Percentiles rank a stretch among this genome's conserved stretches.
Conservation (phyloP, 2,113 vertebrate genomes). For the Chaetodon auriga region DNA sequence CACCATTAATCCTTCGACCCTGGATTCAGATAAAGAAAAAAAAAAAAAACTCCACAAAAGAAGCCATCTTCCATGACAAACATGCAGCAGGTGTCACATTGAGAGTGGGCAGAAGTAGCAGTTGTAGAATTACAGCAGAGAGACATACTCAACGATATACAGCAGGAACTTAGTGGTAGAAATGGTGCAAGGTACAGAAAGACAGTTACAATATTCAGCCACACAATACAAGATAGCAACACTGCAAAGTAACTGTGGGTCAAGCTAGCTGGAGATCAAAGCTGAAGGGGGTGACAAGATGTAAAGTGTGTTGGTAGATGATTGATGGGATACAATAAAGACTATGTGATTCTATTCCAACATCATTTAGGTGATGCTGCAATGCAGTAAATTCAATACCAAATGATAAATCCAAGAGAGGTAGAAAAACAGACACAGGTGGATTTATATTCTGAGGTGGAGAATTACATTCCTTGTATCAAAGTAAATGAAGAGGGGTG, state of each 20-base stretch:
- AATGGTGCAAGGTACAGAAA: not conserved
- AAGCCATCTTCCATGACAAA: not conserved
- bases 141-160: not conserved
- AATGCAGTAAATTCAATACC: not conserved
- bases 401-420: not conserved
- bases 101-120: not conserved
- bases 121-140: not conserved
- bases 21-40: not conserved
- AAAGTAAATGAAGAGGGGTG: conserved; percentile 26
- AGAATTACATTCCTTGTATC: conserved; percentile 4
- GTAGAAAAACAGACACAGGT: not conserved
- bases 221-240: not conserved
- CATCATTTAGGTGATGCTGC: not conserved
- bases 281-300: not conserved
- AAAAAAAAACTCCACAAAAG: not conserved
- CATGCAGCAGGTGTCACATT: not conserved
- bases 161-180: not conserved
- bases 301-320: conserved; percentile 5
- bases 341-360: not conserved
- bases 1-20: not conserved
- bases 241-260: not conserved
- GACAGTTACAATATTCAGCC: no score
- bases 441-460: not conserved
- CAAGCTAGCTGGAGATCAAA: not conserved
- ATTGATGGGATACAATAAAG: conserved; percentile 25